Evolutionary conservation across 1,140 invertebrate species (phyloP), one percentile per base, ranked within the genome.

Genomic region (Calliphora vicina): DNA sequence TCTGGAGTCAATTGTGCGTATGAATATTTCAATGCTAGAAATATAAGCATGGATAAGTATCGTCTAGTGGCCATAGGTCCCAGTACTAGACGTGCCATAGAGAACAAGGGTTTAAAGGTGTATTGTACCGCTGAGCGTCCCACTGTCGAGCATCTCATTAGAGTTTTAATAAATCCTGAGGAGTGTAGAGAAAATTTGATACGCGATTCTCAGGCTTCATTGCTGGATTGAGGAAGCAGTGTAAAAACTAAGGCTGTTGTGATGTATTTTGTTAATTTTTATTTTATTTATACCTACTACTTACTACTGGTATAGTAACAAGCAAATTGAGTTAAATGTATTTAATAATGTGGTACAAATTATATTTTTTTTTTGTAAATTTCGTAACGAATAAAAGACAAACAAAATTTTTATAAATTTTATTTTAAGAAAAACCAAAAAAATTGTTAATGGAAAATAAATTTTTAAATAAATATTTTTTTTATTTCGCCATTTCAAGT

Each of bases 1-100:
- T 93, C 92, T 0, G 92, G 92, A 0, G 88, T 91, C 2, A 89
- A 88, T 61, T 91, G 86, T 81, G 85, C 86, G 1, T 35, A 85
- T 26, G 87, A 90, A 26, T 87, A 88, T 82, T 88, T 90, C 25
- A 85, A 83, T 35, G 83, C 85, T 8, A 85, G 85, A 23, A 85
- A 87, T 29, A 80, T 88, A 0, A 23, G 82, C 25, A 82, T 88
- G 84, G 84, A 88, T 29, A 86, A 86, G 6, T 88, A 86, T 84
- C 90, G 90, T 80, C 84, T 91, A 61, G 88, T 91, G 67, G 90
- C 90, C 17, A 91, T 91, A 27, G 90, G 90, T 1, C 90, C 90
- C 2, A 90, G 89, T 35, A 91, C 90, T 9, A 81, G 89, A 17
- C 88, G 88, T 12, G 87, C 87, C 20, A 80, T 91, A 8, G 88